Evolutionary conservation across 2,797 vertebrate species (phyloP).

Genomic region (Taeniopygia guttata): DNA sequence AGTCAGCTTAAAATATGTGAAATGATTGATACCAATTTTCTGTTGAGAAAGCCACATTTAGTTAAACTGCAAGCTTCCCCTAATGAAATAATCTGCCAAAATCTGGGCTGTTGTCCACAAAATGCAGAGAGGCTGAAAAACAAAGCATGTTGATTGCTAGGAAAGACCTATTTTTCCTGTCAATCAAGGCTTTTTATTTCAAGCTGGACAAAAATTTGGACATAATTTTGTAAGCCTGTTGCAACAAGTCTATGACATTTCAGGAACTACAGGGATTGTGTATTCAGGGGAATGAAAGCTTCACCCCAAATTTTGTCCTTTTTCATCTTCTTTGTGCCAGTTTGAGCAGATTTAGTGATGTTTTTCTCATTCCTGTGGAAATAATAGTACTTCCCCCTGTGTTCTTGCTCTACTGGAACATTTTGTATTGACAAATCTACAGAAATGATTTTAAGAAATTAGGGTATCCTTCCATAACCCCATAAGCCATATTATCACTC

Average conservation of each 20-base stretch:
- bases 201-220: constrained; percentile 23
- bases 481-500: background rate
- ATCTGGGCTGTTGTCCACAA: constrained; percentile 40
- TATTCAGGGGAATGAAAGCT: background rate
- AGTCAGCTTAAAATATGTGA: constrained; percentile 1
- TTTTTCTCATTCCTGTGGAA: background rate
- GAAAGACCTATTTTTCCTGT: constrained; percentile 37
- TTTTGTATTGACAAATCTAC: background rate
- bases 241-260: background rate
- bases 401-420: background rate
- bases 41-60: constrained; percentile 1
- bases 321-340: background rate
- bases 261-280: background rate
- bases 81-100: constrained; percentile 49
- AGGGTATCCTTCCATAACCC: background rate
- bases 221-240: constrained; percentile 3
- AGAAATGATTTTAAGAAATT: background rate
- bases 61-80: constrained; percentile 5
- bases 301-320: background rate
- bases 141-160: constrained; percentile 44
- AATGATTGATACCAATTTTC: constrained; percentile 34
- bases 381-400: fast-evolving
- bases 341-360: background rate
- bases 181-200: constrained; percentile 47
- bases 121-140: constrained; percentile 12